A percentile compares a stretch with the other conserved stretches of the same genome.
phyloP scores from a whole-genome alignment of 2,113 vertebrate species.

The Suricata suricatta region DNA sequence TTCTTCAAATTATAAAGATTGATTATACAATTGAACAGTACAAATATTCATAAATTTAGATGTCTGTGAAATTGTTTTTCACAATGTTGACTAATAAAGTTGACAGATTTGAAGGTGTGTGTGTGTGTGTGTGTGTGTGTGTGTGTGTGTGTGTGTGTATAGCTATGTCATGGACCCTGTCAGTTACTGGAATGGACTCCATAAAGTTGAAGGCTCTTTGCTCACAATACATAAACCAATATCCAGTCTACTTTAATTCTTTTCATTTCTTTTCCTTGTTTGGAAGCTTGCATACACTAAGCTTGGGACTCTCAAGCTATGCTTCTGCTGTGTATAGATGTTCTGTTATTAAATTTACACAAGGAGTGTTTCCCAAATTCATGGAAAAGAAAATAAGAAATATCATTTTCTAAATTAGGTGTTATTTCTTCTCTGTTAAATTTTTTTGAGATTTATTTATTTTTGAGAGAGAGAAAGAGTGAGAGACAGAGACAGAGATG shows the following conservation, averaged over 20 bases:
- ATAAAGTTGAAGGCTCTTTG: not conserved
- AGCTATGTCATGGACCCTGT: not conserved
- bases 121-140: not conserved
- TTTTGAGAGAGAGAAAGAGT: too few relatives aligned
- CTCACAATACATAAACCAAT: not conserved
- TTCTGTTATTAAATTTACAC: not conserved
- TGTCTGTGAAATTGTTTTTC: not conserved
- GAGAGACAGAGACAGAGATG: too few relatives aligned
- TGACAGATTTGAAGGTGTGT: not conserved
- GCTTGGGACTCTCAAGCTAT: not conserved
- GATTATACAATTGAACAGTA: not conserved
- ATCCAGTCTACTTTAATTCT: not conserved
- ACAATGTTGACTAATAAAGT: not conserved
- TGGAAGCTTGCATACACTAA: not conserved
- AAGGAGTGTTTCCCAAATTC: not conserved
- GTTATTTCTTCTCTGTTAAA: not conserved
- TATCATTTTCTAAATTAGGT: not conserved
- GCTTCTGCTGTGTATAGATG: not conserved
- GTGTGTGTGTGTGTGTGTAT: not conserved
- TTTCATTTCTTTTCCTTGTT: not conserved
- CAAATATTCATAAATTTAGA: not conserved
- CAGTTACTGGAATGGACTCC: not conserved
- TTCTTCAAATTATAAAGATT: not conserved
- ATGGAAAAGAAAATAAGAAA: slow-evolving; percentile 1
- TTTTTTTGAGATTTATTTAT: too few relatives aligned